Conservation (phyloP, 2,888 invertebrate genomes). For the Saturnia japonica region DNA sequence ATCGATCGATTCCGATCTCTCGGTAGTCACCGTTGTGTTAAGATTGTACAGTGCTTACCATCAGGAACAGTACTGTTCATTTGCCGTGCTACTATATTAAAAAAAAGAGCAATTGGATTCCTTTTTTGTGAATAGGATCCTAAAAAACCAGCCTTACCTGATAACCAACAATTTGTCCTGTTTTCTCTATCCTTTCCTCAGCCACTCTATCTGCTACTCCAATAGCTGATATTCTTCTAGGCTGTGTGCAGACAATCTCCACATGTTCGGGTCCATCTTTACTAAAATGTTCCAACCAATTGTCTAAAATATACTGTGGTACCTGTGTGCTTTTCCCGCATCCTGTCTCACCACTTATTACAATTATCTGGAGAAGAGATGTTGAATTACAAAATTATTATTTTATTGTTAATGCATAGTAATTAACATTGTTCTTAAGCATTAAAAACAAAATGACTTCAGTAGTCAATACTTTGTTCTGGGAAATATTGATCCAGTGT, state of each 20-base stretch:
- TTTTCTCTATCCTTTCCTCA: constrained; percentile 89
- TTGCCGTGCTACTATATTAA: too few relatives aligned
- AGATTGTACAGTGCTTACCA: too few relatives aligned
- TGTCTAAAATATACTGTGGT: constrained; percentile 96
- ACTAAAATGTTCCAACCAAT: constrained; percentile 86
- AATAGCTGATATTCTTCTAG: constrained; percentile 94
- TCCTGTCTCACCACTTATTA: constrained; percentile 92
- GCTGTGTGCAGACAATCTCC: constrained; percentile 96
- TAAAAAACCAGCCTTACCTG: too few relatives aligned
- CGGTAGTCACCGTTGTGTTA: too few relatives aligned
- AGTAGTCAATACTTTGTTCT: too few relatives aligned
- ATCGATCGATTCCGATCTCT: too few relatives aligned
- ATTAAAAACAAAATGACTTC: too few relatives aligned
- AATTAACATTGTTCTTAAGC: not conserved
- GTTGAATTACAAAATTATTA: constrained; percentile 16
- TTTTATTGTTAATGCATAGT: not conserved
- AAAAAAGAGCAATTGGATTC: too few relatives aligned
- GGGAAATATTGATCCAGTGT: too few relatives aligned
- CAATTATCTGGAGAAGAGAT: constrained; percentile 75
- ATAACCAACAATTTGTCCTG: constrained; percentile 89
- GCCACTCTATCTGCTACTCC: constrained; percentile 96
- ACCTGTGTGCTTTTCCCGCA: constrained; percentile 94
- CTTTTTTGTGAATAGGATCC: too few relatives aligned
- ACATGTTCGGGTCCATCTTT: constrained; percentile 83
- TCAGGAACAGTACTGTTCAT: too few relatives aligned